Conservation (phyloP, 2,888 invertebrate genomes). For the Coenonympha arcania region DNA sequence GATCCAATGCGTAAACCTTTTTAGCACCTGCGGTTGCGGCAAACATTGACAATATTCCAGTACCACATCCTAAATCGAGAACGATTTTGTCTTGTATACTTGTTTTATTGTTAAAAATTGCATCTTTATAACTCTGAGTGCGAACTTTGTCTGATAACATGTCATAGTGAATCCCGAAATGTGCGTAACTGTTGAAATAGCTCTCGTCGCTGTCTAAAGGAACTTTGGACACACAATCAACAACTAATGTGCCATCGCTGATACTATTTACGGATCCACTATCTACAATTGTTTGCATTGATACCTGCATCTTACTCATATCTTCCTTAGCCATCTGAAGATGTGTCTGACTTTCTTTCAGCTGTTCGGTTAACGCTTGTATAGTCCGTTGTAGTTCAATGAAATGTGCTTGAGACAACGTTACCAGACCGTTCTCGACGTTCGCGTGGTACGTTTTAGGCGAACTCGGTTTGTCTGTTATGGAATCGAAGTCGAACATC, state of each 20-base stretch:
- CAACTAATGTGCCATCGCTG: conserved; percentile 34
- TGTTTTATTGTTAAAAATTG: conserved; percentile 82
- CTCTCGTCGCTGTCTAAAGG: conserved; percentile 80
- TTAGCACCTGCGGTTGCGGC: conserved; percentile 94
- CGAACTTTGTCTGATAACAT: conserved; percentile 93
- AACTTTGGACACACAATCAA: conserved; percentile 62
- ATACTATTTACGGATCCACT: conserved; percentile 38
- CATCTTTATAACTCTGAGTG: conserved; percentile 89
- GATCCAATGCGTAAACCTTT: conserved; percentile 93
- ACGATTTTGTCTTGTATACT: conserved; percentile 84
- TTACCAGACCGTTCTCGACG: conserved; percentile 76
- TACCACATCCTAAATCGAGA: conserved; percentile 97
- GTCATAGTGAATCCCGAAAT: conserved; percentile 93
- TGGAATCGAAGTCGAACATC: conserved; percentile 81
- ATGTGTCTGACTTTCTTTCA: conserved; percentile 75
- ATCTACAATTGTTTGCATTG: conserved; percentile 74
- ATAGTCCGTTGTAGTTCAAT: conserved; percentile 75
- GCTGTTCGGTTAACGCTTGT: conserved; percentile 70
- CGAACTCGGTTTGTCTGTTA: conserved; percentile 50
- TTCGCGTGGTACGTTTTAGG: conserved; percentile 73
- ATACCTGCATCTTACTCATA: conserved; percentile 75
- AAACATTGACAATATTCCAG: conserved; percentile 98
- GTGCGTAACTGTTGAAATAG: conserved; percentile 89
- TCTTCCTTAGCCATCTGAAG: conserved; percentile 76
- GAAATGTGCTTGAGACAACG: conserved; percentile 76